A percentile compares a stretch with the other conserved stretches of the same genome.
phyloP scores from a whole-genome alignment of 2,888 invertebrate species.

The Thereva unica region DNA sequence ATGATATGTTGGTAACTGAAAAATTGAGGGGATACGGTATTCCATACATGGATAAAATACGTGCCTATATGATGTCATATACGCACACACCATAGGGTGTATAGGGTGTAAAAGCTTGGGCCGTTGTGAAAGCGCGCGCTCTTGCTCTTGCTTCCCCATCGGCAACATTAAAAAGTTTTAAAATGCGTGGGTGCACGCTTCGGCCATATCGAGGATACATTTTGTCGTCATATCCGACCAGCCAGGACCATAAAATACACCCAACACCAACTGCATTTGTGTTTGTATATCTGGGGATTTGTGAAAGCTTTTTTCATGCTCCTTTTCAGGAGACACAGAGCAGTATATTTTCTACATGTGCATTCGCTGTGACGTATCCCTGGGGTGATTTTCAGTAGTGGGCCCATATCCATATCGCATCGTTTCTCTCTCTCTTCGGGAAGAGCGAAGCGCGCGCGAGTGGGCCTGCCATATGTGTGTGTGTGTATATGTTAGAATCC shows the following conservation, averaged over 20 bases:
- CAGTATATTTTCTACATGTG: conserved; percentile 6
- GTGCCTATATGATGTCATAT: conserved; percentile 29
- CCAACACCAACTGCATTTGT: not conserved
- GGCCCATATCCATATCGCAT: too few relatives aligned
- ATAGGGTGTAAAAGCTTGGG: conserved; percentile 19
- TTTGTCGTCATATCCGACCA: conserved; percentile 17
- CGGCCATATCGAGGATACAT: not conserved
- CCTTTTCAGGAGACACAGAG: too few relatives aligned
- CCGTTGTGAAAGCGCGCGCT: not conserved
- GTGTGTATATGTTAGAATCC: too few relatives aligned
- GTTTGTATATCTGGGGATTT: conserved; percentile 16
- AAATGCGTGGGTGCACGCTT: conserved; percentile 30
- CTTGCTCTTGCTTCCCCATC: not conserved
- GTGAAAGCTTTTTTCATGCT: conserved; percentile 20
- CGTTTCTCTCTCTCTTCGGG: too few relatives aligned
- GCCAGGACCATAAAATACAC: not conserved
- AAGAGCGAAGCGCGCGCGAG: too few relatives aligned
- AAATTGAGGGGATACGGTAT: not conserved
- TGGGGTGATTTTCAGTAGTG: not conserved
- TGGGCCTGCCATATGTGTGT: too few relatives aligned
- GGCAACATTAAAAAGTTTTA: not conserved
- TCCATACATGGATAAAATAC: conserved; percentile 9
- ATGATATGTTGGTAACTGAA: not conserved
- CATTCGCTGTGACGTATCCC: conserved; percentile 28
- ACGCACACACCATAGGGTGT: conserved; percentile 11